phyloP scores from a whole-genome alignment of 2,888 invertebrate genomes.

The Lasius fuliginosus region DNA sequence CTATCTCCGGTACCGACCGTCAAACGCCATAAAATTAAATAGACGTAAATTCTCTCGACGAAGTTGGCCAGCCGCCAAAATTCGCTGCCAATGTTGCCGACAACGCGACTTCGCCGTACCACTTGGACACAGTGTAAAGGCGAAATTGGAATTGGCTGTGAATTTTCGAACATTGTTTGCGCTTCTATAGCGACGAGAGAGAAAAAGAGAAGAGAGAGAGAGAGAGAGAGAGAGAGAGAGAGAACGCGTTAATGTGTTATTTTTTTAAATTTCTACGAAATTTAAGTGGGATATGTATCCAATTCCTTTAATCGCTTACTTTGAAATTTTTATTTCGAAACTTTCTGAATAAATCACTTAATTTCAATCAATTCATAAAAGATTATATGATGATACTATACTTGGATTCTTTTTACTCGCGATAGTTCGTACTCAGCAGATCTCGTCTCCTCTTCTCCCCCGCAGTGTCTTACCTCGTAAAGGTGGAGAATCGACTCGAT shows the following conservation, averaged over 20 bases:
- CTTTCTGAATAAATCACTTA: slow-evolving; percentile 26
- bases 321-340: background rate
- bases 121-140: slow-evolving; percentile 69
- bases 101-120: slow-evolving; percentile 66
- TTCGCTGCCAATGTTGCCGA: slow-evolving; percentile 68
- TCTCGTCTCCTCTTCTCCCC: slow-evolving; percentile 20
- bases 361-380: slow-evolving; percentile 36
- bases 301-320: background rate
- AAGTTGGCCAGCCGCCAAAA: slow-evolving; percentile 71
- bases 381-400: slow-evolving; percentile 30
- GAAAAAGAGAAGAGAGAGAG: background rate
- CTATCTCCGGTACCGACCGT: slow-evolving; percentile 67
- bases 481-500: slow-evolving; percentile 72
- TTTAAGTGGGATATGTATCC: background rate
- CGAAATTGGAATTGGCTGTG: slow-evolving; percentile 71
- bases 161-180: slow-evolving; percentile 70
- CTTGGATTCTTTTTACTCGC: slow-evolving; percentile 18
- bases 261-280: background rate
- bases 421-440: slow-evolving; percentile 40
- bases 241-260: background rate
- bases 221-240: background rate
- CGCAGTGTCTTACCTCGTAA: slow-evolving; percentile 66
- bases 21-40: slow-evolving; percentile 77
- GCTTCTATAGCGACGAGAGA: slow-evolving; percentile 51
- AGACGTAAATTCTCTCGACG: slow-evolving; percentile 74